Conservation (phyloP, 2,797 vertebrate genomes). For the Oryzias sinensis region DNA sequence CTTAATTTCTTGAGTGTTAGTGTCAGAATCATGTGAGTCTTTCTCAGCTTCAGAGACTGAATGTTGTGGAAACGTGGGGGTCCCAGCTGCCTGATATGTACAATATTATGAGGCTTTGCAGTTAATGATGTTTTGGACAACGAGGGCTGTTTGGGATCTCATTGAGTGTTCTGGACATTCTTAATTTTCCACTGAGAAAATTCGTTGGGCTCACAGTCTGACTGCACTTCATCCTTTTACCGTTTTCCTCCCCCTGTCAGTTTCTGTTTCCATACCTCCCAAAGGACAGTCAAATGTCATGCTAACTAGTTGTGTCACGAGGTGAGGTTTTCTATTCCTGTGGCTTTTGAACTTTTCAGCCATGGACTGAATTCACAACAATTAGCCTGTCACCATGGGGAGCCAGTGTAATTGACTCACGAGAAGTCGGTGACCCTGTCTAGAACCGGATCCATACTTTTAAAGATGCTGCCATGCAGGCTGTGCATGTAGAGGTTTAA, state of each 20-base stretch:
- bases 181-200: constrained; percentile 35
- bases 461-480: constrained; percentile 40
- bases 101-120: constrained; percentile 19
- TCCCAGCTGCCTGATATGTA: constrained; percentile 1
- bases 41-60: not conserved
- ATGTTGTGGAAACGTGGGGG: not conserved
- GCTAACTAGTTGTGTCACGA: constrained; percentile 36
- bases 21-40: too few species aligned
- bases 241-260: not conserved
- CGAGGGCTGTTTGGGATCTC: constrained; percentile 29
- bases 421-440: constrained; percentile 27
- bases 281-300: constrained; percentile 36
- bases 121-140: constrained; percentile 2
- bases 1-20: too few species aligned
- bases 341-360: constrained; percentile 22
- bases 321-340: constrained; percentile 22
- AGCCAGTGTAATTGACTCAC: constrained; percentile 44
- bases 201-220: constrained; percentile 40
- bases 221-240: constrained; percentile 18
- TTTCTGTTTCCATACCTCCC: constrained; percentile 27
- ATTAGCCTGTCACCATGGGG: constrained; percentile 39
- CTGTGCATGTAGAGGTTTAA: constrained; percentile 49
- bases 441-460: constrained; percentile 34
- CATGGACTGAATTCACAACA: constrained; percentile 24
- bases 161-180: constrained; percentile 35